Conservation (phyloP, 2,888 invertebrate genomes). For the Dioctria rufipes region DNA sequence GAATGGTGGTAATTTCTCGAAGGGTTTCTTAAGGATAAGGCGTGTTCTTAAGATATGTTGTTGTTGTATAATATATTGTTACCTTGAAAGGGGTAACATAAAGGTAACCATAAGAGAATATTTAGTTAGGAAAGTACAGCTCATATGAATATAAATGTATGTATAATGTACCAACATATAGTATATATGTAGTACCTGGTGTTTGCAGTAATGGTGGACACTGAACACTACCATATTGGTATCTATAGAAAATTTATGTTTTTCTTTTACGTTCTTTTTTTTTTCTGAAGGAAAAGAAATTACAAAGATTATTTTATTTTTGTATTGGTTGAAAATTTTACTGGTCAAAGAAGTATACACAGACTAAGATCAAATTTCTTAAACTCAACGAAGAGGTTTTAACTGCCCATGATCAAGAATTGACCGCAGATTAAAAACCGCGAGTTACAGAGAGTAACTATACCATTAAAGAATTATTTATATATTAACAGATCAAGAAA, state of each 20-base stretch:
- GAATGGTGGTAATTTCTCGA: conserved; percentile 8
- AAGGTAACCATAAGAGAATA: background rate
- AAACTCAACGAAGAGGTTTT: background rate
- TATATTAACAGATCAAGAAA: no score
- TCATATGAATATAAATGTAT: no score
- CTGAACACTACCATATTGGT: background rate
- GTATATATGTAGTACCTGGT: background rate
- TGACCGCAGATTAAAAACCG: conserved; percentile 48
- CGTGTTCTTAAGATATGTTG: background rate
- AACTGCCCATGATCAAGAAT: conserved; percentile 9
- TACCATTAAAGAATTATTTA: conserved; percentile 29
- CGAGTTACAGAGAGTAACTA: background rate
- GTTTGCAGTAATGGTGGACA: background rate
- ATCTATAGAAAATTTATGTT: background rate
- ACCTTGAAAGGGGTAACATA: background rate
- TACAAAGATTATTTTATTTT: conserved; percentile 4
- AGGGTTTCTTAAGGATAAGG: conserved; percentile 35
- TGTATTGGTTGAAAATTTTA: conserved; percentile 20
- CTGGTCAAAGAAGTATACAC: conserved; percentile 5
- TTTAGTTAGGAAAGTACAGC: no score
- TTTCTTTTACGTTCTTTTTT: no score
- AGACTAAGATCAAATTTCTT: conserved; percentile 37
- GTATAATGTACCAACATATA: no score
- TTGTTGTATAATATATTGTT: no score
- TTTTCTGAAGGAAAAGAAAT: no score